Base-by-base conservation (phyloP, 2,888 invertebrate species). In the Allolobophora icterica region DNA sequence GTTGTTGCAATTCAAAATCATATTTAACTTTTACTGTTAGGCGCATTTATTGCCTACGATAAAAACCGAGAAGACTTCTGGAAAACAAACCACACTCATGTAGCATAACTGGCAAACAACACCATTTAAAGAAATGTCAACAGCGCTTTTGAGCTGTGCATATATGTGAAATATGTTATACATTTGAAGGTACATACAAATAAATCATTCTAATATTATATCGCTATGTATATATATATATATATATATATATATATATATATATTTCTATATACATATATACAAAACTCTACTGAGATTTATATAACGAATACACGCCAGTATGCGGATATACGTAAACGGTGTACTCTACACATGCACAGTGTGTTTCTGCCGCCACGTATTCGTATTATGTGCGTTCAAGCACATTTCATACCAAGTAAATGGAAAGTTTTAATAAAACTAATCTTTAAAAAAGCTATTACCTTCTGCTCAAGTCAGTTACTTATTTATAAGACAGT, bases 401-500 rank as follows among this genome's bases (percentile, higher is more conserved):
- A 52, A 52, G 52, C 52, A 19, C 19, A 17, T 52, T 52, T 52
- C 52, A n/a, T n/a, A 71, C n/a, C 71, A n/a, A 71, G n/a, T 11
- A 71, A 30, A 71, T n/a, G n/a, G 71, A 71, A 71, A 71, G n/a
- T 71, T 71, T 71, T 71, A 71, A 71, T 71, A 30, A n/a, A n/a
- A 71, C 52, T n/a, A n/a, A 71, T 71, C 71, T 30, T 71, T 71
- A n/a, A 71, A 71, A 71, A 71, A 71, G 71, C 71, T 71, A 71
- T 71, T 71, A 71, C 71, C 71, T n/a, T 30, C 71, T 11, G 11
- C 13, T 71, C 71, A 71, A 71, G n/a, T 71, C 71, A 30, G 71
- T 71, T 71, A 71, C 71, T 71, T 71, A 71, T 71, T 30, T n/a
- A 71, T 71, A 71, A 71, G 71, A 71, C 71, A 71, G 71, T 71